Base-by-base conservation (phyloP, 2,888 invertebrate species). In the Scelioninae gen. 2 region DNA sequence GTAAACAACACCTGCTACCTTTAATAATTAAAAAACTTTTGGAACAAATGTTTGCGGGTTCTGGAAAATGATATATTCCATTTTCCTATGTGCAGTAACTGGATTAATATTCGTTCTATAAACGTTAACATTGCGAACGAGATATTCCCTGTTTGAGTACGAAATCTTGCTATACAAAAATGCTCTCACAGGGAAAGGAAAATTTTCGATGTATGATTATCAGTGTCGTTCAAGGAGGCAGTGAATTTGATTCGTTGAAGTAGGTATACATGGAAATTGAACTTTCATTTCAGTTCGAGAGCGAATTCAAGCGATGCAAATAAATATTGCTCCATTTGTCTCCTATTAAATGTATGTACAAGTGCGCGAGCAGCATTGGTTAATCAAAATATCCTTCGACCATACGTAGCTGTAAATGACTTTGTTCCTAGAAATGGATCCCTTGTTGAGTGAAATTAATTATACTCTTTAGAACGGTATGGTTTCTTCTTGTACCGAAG, bases 181-280 rank as follows among this genome's bases (percentile, higher is more conserved):
- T n/a, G 37, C 46, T 41, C 19, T 25, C 50, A 13, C 22, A 41
- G 31, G 15, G 18, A 45, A 53, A 58, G 45, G 45, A 60, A 60
- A 43, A 45, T 68, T 52, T 60, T 68, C 67, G 67, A 67, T 67
- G 67, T 67, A 50, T 55, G 67, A 53, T 60, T 48, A 55, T 55
- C 19, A 46, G 15, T 55, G 37, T 68, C 22, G 4, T 55, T 25
- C 3, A 35, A 50, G 22, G 55, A 69, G 69, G 69, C 69, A 69
- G 69, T 69, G 61, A 61, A 45, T 31, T 61, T 31, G 58, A 69
- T 69, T 69, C 61, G 69, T 53, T 69, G 69, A 69, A 50, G 19
- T 35, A 53, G 39, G 39, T 67, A 16, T 45, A 13, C 15, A 9
- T 15, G 48, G 10, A 48, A 48, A 53, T 45, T 45, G 4, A 35